These are phyloP conservation scores for Heliothis peltigera DNA, from an alignment of 2,888 invertebrate species.

Conservation along the genomic window DNA sequence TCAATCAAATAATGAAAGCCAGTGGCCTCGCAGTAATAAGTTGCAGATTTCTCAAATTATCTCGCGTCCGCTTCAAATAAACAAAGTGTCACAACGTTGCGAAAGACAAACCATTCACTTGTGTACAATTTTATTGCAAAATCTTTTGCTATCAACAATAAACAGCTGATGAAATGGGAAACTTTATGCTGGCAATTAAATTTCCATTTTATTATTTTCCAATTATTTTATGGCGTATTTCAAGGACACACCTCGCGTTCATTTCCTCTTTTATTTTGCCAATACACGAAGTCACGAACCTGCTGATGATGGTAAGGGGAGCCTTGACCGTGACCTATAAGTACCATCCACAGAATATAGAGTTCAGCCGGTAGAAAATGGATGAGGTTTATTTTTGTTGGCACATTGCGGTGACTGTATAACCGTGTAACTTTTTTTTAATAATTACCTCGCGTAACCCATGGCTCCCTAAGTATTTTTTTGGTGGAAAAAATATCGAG, in stretches of 20 bases:
- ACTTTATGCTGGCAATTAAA: conserved; percentile 30
- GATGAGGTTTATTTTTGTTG: too few relatives aligned
- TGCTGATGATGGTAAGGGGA: too few relatives aligned
- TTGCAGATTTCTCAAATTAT: conserved; percentile 44
- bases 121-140: conserved; percentile 39
- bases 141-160: conserved; percentile 37
- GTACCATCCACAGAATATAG: background rate
- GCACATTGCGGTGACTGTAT: too few relatives aligned
- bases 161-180: conserved; percentile 29
- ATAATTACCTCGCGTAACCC: too few relatives aligned
- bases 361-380: background rate
- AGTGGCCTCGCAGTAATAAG: conserved; percentile 46
- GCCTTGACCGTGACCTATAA: background rate
- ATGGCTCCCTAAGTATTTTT: too few relatives aligned
- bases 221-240: background rate
- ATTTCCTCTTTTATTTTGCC: conserved; percentile 5
- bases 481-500: too few relatives aligned
- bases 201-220: conserved; percentile 27
- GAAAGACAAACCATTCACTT: conserved; percentile 44
- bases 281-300: conserved; percentile 6
- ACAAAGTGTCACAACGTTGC: conserved; percentile 50
- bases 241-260: conserved; percentile 2
- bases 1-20: conserved; percentile 39
- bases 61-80: conserved; percentile 16
- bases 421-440: too few relatives aligned